Evolutionary conservation across 2,888 invertebrate species (phyloP), one percentile per base, ranked within the genome.

Genomic region (Metopia argyrocephala): DNA sequence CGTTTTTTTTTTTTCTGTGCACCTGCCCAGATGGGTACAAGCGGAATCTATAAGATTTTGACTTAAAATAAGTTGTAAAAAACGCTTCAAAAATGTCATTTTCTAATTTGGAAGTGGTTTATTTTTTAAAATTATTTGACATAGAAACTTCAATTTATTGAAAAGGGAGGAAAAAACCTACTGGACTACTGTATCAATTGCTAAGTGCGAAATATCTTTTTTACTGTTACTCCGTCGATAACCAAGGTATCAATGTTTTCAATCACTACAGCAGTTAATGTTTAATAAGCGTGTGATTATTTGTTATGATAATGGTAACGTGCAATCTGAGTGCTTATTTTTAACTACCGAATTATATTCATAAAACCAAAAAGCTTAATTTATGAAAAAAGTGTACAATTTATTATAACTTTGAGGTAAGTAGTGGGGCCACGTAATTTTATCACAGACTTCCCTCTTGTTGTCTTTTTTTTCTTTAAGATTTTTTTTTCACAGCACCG

Each of bases 261-360:
- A 38, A 46, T 20, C 23, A 18, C 5, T 15, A 23, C 23, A 25
- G 21, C 23, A n/a, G 18, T 38, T 46, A 62, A 31, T 62, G 61
- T 57, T 76, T 50, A 62, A 73, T 57, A 68, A 73, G 68, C 52
- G 76, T 80, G 57, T 68, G 71, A 80, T 76, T 76, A 71, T 71
- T n/a, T 69, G 69, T 74, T 74, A 75, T 79, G 70, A n/a, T 56
- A 73, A 78, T 78, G 71, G 48, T 46, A 73, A 57, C 50, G 25
- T 74, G 20, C 31, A 31, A 56, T 69, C 69, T 69, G 25, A 45
- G 48, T 28, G 25, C 23, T 68, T 68, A 68, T 59, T 50, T 66
- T 38, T 52, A 28, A 62, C 69, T 69, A 68, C 76, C 45, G 62
- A 28, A 64, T 62, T 20, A 15, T 20, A 62, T 21, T 27, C 6